Conservation (phyloP, 2,797 vertebrate genomes). For the Pseudopleuronectes americanus region DNA sequence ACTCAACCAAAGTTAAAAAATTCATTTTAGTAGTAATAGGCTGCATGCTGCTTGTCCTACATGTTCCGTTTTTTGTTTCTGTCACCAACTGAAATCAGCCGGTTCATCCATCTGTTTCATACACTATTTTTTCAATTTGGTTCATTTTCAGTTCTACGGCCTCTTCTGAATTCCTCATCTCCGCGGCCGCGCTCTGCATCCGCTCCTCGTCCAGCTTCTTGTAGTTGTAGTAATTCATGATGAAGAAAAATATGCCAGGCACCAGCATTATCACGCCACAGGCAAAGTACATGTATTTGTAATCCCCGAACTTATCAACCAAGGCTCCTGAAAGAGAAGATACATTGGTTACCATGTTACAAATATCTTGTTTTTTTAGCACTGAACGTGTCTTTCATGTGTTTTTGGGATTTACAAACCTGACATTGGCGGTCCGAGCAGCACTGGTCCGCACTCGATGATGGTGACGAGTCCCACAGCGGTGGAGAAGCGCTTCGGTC, state of each 20-base stretch:
- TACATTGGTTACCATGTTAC: neutral
- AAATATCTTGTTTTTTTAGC: no score
- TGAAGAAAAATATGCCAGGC: conserved; percentile 85
- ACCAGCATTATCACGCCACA: conserved; percentile 85
- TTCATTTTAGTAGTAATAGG: neutral
- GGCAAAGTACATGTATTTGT: conserved; percentile 87
- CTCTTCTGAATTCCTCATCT: conserved; percentile 71
- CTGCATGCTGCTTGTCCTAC: neutral
- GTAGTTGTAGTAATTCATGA: conserved; percentile 90
- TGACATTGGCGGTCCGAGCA: conserved; percentile 86
- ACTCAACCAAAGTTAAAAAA: conserved; percentile 8
- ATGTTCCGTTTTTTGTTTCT: neutral
- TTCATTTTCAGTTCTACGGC: conserved; percentile 57
- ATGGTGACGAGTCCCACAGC: conserved; percentile 87
- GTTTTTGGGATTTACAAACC: conserved; percentile 70
- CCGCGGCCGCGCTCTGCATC: conserved; percentile 39
- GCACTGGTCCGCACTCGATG: conserved; percentile 83
- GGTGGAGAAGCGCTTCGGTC: conserved; percentile 81
- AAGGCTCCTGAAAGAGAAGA: conserved; percentile 79
- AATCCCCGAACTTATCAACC: conserved; percentile 85
- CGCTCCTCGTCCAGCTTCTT: conserved; percentile 81
- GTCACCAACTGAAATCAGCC: neutral
- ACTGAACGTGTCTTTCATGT: neutral
- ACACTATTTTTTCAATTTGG: conserved; percentile 22
- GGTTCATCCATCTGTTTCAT: conserved; percentile 39